Conservation (phyloP, 2,888 invertebrate species). For the Heliconius ismenius region DNA sequence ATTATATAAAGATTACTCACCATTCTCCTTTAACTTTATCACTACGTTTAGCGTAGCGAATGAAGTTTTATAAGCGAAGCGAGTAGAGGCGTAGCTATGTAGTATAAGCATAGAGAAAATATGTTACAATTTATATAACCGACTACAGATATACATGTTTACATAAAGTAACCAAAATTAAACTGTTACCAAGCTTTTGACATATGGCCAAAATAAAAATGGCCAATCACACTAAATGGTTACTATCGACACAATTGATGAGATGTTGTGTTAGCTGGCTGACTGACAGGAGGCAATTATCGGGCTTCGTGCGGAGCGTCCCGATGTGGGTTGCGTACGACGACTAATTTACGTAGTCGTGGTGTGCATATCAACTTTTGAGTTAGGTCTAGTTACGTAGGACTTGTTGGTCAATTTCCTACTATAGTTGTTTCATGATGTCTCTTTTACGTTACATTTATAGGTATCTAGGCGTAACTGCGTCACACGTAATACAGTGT, state of each 20-base stretch:
- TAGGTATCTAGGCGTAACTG: no score
- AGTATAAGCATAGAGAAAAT: no score
- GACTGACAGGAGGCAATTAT: constrained; percentile 26
- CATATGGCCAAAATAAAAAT: constrained; percentile 1
- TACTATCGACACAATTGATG: constrained; percentile 11
- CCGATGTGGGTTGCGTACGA: constrained; percentile 21
- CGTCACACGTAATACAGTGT: no score
- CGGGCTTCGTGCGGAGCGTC: constrained; percentile 13
- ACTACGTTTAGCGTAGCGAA: no score
- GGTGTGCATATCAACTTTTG: constrained; percentile 19
- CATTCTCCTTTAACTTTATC: no score
- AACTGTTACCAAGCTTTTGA: not conserved
- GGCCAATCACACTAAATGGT: constrained; percentile 2
- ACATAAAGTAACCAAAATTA: not conserved
- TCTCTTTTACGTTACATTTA: no score
- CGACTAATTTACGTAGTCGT: constrained; percentile 15
- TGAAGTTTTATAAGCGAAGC: no score
- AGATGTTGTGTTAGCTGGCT: constrained; percentile 16
- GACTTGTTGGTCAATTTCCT: not conserved
- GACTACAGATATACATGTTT: no score
- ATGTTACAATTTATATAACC: no score
- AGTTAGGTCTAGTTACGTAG: not conserved
- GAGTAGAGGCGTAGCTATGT: no score
- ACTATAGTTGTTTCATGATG: not conserved
- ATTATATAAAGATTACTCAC: no score